Base-by-base conservation (phyloP, 2,113 vertebrate genomes). In the Thunnus maccoyii region DNA sequence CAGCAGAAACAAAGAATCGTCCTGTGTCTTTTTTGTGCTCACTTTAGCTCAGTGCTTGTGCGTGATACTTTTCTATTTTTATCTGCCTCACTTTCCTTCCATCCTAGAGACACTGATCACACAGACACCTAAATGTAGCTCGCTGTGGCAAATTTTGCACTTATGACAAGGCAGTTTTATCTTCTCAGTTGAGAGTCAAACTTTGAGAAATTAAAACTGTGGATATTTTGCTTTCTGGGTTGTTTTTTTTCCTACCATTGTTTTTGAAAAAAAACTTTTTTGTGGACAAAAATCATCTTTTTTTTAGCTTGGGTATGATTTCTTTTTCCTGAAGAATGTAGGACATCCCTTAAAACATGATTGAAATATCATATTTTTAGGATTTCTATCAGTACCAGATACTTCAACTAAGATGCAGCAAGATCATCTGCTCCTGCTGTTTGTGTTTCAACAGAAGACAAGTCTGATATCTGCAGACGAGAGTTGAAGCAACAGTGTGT, bases 21-120 rank as follows among this genome's bases (percentile, higher is more conserved):
- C 69, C 65, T 72, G 73, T 78, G 63, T 78, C 32, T 78, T 30
- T 77, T 60, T 25, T 60, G 1, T 41, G 51, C 70, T 80, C 68
- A 6, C 44, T 72, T 70, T 50, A 46, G 51, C 66, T 54, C 80
- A 30, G 18, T 64, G 1, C 62, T 4, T 79, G 65, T 63, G 48
- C 27, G 0, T 17, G 14, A 41, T 47, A 10, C 36, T 54, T 27
- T 54, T 76, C 82, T 91, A 79, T 92, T 91, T 91, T 76, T 91
- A 86, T 82, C 72, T 2, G 52, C 13, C 58, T 60, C 10, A 54
- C 78, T 66, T 79, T 52, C 46, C 9, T 41, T 41, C 36, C 47
- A 47, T 74, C 66, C 54, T 17, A 52, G 61, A 74, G 72, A 77
- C 46, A 16, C 48, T 65, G n/a, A 17, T 72, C 50, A 78, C 64